phyloP scores from a whole-genome alignment of 2,888 invertebrate species.

The Argyra leucocephala region DNA sequence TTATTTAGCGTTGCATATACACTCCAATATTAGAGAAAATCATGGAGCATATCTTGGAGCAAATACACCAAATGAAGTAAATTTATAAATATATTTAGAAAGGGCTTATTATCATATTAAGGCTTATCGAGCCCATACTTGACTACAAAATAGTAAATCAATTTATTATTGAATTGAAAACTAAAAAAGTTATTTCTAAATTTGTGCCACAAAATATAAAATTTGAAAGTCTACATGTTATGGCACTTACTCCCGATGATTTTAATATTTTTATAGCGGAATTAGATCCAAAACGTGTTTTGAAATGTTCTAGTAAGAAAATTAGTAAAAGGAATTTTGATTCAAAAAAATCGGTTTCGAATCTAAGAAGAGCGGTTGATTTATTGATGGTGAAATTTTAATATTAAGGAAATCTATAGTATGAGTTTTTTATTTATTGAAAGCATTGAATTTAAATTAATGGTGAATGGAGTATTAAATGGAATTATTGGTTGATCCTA shows the following conservation, averaged over 20 bases:
- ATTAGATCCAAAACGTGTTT: constrained; percentile 56
- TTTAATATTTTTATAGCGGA: constrained; percentile 67
- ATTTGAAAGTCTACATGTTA: constrained; percentile 64
- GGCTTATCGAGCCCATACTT: no score
- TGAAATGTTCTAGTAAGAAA: constrained; percentile 47
- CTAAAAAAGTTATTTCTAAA: constrained; percentile 51
- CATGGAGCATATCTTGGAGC: constrained; percentile 60
- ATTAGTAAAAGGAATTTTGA: constrained; percentile 30
- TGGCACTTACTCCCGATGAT: constrained; percentile 62
- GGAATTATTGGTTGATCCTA: no score
- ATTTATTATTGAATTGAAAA: constrained; percentile 57
- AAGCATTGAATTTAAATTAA: no score
- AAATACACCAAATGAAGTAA: constrained; percentile 44
- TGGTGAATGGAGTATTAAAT: no score
- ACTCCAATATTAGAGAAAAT: constrained; percentile 35
- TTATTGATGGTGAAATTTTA: no score
- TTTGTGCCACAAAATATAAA: constrained; percentile 54
- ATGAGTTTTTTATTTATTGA: no score
- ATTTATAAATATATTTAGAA: no score
- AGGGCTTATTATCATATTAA: no score
- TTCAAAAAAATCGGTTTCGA: no score
- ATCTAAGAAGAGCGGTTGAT: no score
- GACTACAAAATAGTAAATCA: no score
- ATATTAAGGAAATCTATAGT: no score
- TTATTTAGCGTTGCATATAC: constrained; percentile 70